phyloP scores from a whole-genome alignment of 2,888 invertebrate genomes.

The Ophraella communa region DNA sequence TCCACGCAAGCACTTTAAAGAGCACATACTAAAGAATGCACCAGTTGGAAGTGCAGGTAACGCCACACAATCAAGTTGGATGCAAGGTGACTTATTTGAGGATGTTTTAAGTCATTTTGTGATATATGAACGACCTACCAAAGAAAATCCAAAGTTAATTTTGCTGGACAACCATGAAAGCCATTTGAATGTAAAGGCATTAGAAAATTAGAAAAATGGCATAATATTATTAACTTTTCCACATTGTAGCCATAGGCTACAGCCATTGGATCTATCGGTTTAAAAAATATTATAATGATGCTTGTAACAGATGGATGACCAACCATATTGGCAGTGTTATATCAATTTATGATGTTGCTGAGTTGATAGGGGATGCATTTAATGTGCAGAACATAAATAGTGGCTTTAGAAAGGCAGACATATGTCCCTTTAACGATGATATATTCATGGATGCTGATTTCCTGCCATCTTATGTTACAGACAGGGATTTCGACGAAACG shows the following conservation, averaged over 20 bases:
- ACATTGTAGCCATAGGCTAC: conserved; percentile 56
- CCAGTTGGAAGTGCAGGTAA: too few species aligned
- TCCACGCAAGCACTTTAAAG: too few species aligned
- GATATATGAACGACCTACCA: too few species aligned
- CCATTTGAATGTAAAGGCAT: too few species aligned
- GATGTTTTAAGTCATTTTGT: too few species aligned
- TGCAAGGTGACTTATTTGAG: too few species aligned
- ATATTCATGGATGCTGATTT: conserved; percentile 24
- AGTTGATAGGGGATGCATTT: conserved; percentile 33
- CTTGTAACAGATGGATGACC: conserved; percentile 52
- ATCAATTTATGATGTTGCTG: conserved; percentile 54
- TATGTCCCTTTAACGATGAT: conserved; percentile 34
- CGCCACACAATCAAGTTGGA: too few species aligned
- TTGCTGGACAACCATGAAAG: too few species aligned
- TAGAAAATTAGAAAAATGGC: too few species aligned
- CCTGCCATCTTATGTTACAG: conserved; percentile 11
- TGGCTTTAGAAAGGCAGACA: conserved; percentile 35
- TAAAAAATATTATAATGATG: conserved; percentile 49
- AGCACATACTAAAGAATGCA: too few species aligned
- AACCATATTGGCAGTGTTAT: conserved; percentile 54
- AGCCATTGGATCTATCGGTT: too few species aligned
- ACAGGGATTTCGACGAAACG: conserved; percentile 1
- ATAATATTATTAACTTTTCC: conserved; percentile 46
- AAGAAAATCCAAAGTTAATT: too few species aligned
- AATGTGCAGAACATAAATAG: conserved; percentile 34